Evolutionary conservation across 2,888 invertebrate species (phyloP).

Genomic region (Panopea generosa): DNA sequence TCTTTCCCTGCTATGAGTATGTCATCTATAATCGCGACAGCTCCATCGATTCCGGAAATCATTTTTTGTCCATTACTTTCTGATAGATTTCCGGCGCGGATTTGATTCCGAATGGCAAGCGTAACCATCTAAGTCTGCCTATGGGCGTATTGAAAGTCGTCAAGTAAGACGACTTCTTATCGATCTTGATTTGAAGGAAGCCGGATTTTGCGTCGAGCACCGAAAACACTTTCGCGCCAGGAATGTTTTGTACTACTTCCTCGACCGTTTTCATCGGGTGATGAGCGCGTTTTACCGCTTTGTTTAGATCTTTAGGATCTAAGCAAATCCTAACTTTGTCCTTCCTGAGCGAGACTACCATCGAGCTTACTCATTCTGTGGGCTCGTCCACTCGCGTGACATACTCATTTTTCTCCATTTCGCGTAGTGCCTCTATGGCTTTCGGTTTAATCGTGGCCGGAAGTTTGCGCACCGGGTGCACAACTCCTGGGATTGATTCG

Average conservation of each 20-base stretch:
- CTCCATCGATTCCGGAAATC: too few relatives aligned
- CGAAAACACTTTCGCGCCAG: slow-evolving; percentile 64
- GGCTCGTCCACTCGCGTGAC: slow-evolving; percentile 58
- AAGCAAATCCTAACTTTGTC: slow-evolving; percentile 66
- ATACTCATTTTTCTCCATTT: slow-evolving; percentile 64
- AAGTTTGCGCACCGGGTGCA: slow-evolving; percentile 27
- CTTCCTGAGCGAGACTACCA: slow-evolving; percentile 54
- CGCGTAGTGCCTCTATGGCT: slow-evolving; percentile 54
- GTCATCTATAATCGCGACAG: too few relatives aligned
- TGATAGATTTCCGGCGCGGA: too few relatives aligned
- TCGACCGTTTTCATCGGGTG: slow-evolving; percentile 66
- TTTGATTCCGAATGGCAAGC: too few relatives aligned
- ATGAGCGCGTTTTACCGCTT: slow-evolving; percentile 53
- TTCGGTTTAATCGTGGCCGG: slow-evolving; percentile 23
- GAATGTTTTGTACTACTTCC: slow-evolving; percentile 59
- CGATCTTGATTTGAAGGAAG: too few relatives aligned
- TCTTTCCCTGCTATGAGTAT: too few relatives aligned
- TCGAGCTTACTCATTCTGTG: slow-evolving; percentile 68
- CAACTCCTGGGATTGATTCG: slow-evolving; percentile 31
- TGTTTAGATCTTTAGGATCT: slow-evolving; percentile 63
- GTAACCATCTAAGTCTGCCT: too few relatives aligned
- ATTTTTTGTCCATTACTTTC: too few relatives aligned
- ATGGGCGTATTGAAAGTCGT: too few relatives aligned
- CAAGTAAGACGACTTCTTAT: too few relatives aligned
- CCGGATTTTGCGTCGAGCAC: slow-evolving; percentile 66